These are phyloP conservation scores for Watsonalla cultraria DNA, from an alignment of 2,888 invertebrate species.

Conservation along the genomic window DNA sequence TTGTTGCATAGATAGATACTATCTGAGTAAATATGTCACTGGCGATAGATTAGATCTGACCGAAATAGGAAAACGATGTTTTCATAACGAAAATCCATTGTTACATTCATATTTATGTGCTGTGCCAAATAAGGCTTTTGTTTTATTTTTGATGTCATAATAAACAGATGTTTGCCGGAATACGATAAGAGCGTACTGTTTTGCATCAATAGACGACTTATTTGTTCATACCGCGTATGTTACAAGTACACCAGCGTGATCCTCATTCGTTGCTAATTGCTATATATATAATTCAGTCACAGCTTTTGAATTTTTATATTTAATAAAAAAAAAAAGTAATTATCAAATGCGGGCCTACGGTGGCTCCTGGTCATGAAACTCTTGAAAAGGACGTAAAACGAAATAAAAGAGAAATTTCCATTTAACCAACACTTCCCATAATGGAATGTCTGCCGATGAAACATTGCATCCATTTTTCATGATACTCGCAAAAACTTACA, in stretches of 20 bases:
- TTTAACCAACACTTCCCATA: not conserved
- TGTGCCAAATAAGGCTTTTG: conserved; percentile 1
- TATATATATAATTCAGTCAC: conserved; percentile 27
- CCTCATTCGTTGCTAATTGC: conserved; percentile 22
- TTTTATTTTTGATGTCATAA: conserved; percentile 1
- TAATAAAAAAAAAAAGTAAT: too few species aligned
- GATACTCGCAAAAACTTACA: too few species aligned
- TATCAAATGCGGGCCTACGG: conserved; percentile 23
- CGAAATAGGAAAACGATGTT: conserved; percentile 3
- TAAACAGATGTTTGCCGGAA: not conserved
- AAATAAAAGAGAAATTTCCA: not conserved
- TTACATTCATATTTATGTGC: not conserved
- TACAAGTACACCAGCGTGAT: conserved; percentile 1
- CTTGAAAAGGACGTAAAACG: too few species aligned
- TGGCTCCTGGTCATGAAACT: conserved; percentile 18
- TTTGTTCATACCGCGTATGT: not conserved
- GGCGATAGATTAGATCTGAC: conserved; percentile 1
- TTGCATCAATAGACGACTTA: not conserved
- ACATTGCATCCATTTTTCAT: too few species aligned
- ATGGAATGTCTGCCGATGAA: not conserved
- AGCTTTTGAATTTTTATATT: too few species aligned
- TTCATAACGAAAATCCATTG: conserved; percentile 12
- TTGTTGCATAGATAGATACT: too few species aligned
- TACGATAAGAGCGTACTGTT: not conserved
- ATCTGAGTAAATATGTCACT: not conserved